phyloP scores from a whole-genome alignment of 2,113 vertebrate species.

The Romanogobio albipinnatus region DNA sequence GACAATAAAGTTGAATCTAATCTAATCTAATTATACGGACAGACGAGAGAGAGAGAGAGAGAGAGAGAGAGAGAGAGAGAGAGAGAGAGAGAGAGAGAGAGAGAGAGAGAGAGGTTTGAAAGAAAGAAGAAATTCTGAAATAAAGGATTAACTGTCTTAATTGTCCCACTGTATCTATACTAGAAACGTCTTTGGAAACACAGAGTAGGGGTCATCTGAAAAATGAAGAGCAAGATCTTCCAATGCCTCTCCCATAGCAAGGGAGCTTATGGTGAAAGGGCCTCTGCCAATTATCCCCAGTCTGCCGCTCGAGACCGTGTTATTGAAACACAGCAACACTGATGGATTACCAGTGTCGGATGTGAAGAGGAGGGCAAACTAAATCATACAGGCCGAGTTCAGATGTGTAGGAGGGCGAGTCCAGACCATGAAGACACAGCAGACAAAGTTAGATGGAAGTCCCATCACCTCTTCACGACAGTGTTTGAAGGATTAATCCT shows the following conservation, averaged over 20 bases:
- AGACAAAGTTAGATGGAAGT: conserved; percentile 43
- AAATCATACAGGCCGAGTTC: conserved; percentile 12
- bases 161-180: background rate
- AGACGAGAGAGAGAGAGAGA: too few relatives aligned
- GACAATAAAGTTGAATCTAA: too few relatives aligned
- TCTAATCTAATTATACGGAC: too few relatives aligned
- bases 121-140: background rate
- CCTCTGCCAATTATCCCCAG: background rate
- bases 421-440: conserved; percentile 31
- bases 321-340: conserved; percentile 11
- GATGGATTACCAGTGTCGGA: conserved; percentile 23
- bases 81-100: too few relatives aligned
- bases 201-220: background rate
- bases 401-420: conserved; percentile 20
- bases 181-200: background rate
- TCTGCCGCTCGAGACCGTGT: background rate
- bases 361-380: conserved; percentile 29
- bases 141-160: background rate
- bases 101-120: too few relatives aligned
- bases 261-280: background rate
- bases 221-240: background rate
- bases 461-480: background rate
- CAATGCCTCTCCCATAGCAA: background rate
- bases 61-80: too few relatives aligned
- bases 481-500: conserved; percentile 26